Evolutionary conservation across 2,797 vertebrate genomes (phyloP).

Genomic region (Philypnodon macrostomus): DNA sequence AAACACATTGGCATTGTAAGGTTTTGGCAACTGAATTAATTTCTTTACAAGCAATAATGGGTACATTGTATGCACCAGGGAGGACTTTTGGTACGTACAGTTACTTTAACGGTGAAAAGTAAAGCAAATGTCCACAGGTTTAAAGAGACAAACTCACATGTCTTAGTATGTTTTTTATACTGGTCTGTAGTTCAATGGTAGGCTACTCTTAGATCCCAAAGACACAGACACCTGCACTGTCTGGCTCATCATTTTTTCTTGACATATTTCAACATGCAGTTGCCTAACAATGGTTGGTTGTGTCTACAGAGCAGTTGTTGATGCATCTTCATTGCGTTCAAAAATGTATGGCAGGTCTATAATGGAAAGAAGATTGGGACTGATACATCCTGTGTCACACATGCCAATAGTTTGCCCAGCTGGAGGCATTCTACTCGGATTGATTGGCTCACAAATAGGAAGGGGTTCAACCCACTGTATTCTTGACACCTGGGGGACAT

Average conservation of each 20-base stretch:
- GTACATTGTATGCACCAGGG: constrained; percentile 3
- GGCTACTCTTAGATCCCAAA: too few relatives aligned
- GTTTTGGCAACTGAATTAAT: too few relatives aligned
- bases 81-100: constrained; percentile 9
- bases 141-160: too few relatives aligned
- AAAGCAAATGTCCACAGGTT: too few relatives aligned
- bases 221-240: too few relatives aligned
- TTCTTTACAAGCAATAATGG: neutral
- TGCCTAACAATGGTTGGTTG: neutral
- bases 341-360: neutral
- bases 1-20: neutral
- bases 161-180: too few relatives aligned
- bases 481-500: neutral
- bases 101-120: too few relatives aligned
- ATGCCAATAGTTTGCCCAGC: constrained; percentile 22
- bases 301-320: neutral
- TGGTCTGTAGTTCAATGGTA: too few relatives aligned
- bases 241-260: too few relatives aligned
- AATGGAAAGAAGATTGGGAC: neutral
- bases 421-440: constrained; percentile 41
- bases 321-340: constrained; percentile 2
- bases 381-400: neutral
- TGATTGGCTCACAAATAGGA: constrained; percentile 37
- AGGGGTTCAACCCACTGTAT: neutral
- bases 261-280: too few relatives aligned